A percentile compares a stretch with the other conserved stretches of the same genome.
phyloP scores from a whole-genome alignment of 2,888 invertebrate species.

The Drosophila subsilvestris region DNA sequence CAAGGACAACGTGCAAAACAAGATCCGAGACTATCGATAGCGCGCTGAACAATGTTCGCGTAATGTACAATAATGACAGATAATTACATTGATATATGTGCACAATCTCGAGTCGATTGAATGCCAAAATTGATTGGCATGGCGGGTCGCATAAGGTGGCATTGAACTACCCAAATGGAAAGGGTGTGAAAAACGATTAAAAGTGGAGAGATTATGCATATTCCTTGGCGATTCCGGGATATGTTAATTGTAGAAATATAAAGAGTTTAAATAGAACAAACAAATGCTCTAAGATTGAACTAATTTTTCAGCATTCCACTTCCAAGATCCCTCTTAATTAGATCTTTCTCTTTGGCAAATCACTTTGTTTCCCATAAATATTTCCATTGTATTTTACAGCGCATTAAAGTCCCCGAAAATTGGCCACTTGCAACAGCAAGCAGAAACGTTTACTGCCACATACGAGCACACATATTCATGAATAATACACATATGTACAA shows the following conservation, averaged over 20 bases:
- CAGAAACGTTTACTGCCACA: slow-evolving; percentile 20
- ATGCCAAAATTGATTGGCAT: slow-evolving; percentile 53
- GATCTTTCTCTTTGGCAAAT: not conserved
- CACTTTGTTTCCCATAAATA: slow-evolving; percentile 25
- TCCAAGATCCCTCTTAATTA: not conserved
- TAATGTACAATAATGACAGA: slow-evolving; percentile 66
- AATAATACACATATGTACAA: slow-evolving; percentile 14
- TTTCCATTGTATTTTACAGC: slow-evolving; percentile 19
- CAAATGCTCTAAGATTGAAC: too few species aligned
- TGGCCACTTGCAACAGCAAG: not conserved
- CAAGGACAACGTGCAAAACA: slow-evolving; percentile 65
- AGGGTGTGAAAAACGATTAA: slow-evolving; percentile 43
- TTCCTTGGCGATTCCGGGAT: not conserved
- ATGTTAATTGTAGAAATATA: too few species aligned
- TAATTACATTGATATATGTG: slow-evolving; percentile 60
- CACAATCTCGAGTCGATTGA: slow-evolving; percentile 46
- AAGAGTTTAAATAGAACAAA: too few species aligned
- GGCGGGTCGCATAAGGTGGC: slow-evolving; percentile 21
- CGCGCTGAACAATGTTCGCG: slow-evolving; percentile 30
- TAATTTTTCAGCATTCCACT: not conserved
- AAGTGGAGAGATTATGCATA: not conserved
- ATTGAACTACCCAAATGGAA: slow-evolving; percentile 23
- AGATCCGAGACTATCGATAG: slow-evolving; percentile 34
- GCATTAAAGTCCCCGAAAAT: slow-evolving; percentile 23
- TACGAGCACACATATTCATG: slow-evolving; percentile 1